Conservation (phyloP, 2,888 invertebrate species). For the Metellina segmentata region DNA sequence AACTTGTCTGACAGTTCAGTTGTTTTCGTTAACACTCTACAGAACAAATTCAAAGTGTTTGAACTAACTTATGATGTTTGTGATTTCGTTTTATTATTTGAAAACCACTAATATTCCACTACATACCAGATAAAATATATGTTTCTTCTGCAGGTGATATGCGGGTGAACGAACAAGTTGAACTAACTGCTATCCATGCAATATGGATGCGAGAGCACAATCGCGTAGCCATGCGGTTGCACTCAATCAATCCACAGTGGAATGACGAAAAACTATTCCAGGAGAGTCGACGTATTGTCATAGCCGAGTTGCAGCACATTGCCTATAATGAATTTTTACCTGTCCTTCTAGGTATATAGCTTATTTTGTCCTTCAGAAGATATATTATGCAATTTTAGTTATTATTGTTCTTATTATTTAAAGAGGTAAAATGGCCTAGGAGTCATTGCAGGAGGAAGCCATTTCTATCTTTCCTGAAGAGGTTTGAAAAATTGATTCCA, state of each 20-base stretch:
- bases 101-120: too few relatives aligned
- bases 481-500: too few relatives aligned
- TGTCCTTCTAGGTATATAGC: constrained; percentile 85
- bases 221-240: constrained; percentile 85
- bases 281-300: constrained; percentile 89
- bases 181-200: constrained; percentile 91
- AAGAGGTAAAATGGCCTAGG: background rate
- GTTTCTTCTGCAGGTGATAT: constrained; percentile 84
- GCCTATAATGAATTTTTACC: constrained; percentile 92
- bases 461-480: too few relatives aligned
- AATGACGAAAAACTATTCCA: constrained; percentile 89
- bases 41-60: background rate
- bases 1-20: too few relatives aligned
- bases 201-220: constrained; percentile 94
- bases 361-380: background rate
- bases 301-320: constrained; percentile 93
- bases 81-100: too few relatives aligned
- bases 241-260: constrained; percentile 88
- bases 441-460: too few relatives aligned
- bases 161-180: constrained; percentile 92
- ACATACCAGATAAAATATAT: background rate
- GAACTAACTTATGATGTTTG: too few relatives aligned
- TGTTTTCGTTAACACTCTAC: too few relatives aligned
- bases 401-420: background rate
- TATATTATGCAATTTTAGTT: background rate